Base-by-base conservation (phyloP, 2,797 vertebrate species). In the Pygocentrus nattereri region DNA sequence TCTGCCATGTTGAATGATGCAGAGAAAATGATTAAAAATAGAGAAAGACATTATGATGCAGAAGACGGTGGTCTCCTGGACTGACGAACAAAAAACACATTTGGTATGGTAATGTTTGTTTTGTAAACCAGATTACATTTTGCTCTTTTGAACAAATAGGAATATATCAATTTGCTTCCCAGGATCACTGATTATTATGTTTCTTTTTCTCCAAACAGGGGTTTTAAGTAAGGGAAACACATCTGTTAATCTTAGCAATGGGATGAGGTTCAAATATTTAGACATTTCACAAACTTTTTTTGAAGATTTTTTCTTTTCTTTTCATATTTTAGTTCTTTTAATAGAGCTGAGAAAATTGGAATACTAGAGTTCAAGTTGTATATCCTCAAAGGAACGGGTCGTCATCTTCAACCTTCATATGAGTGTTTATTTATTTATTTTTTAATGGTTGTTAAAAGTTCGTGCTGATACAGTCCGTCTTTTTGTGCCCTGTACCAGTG, bases 211-310 rank as follows among this genome's bases (percentile, higher is more conserved):
- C 88, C 88, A 88, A 92, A 91, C 90, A 90, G 90, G 91, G 90
- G 92, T 91, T 91, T 88, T 90, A 47, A 89, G 79, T 82, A 89
- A 92, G 93, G 92, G 90, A 94, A 94, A 93, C 92, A 94, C 92
- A 88, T 91, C 61, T 79, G 23, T 80, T 82, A 69, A 88, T 92
- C 90, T 90, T 91, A 91, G 90, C 92, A 91, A 93, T 95, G 94
- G 93, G 87, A 94, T 94, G 93, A 93, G 88, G 92, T 90, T 95
- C 92, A 95, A 95, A 95, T 95, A 95, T 95, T 95, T 93, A 95
- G 94, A 95, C 94, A 94, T 95, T 95, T 95, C 94, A 95, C 94
- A 94, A 94, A 94, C 91, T 85, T 93, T 94, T 94, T 93, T 74
- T 93, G 81, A 85, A 88, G 87, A 86, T 92, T 93, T 93, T 89